These are phyloP conservation scores for Triplophysa rosa DNA, from an alignment of 2,113 vertebrate genomes.

Conservation along the genomic window DNA sequence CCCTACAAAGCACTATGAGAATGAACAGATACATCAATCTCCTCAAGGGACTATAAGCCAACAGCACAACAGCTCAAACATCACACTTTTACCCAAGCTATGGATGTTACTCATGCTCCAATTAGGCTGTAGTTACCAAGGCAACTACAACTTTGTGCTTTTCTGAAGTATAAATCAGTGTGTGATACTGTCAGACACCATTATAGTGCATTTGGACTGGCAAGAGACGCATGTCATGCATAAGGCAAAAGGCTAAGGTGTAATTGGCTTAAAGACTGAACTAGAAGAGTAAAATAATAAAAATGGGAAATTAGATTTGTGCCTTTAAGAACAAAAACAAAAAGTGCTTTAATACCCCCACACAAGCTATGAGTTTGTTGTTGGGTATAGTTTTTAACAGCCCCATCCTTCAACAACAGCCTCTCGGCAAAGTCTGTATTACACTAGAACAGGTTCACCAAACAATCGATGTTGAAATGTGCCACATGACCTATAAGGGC, in stretches of 20 bases:
- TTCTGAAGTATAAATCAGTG: background rate
- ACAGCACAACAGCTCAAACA: background rate
- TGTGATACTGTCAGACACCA: background rate
- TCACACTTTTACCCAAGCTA: constrained; percentile 13
- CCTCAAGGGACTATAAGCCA: background rate
- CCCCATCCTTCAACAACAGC: background rate
- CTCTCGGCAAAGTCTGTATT: background rate
- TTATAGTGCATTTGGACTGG: background rate
- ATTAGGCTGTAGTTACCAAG: constrained; percentile 8
- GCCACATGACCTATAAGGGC: background rate
- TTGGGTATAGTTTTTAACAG: background rate
- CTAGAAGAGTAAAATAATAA: constrained; percentile 60
- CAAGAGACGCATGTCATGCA: background rate
- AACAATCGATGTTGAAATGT: background rate
- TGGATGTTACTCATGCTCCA: constrained; percentile 27
- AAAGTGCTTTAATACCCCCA: too few relatives aligned
- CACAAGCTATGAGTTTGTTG: too few relatives aligned
- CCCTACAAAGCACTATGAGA: background rate
- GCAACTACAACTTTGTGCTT: constrained; percentile 14
- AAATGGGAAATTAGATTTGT: constrained; percentile 45
- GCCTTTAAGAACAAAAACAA: background rate
- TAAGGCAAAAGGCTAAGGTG: constrained; percentile 34
- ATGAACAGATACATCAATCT: background rate
- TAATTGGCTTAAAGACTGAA: constrained; percentile 58
- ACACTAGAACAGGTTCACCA: background rate